Percentiles rank a stretch among this genome's conserved stretches.
These are phyloP conservation scores for Noctuana brunneofusca DNA, from an alignment of 2,888 invertebrate genomes.

Conservation along the genomic window DNA sequence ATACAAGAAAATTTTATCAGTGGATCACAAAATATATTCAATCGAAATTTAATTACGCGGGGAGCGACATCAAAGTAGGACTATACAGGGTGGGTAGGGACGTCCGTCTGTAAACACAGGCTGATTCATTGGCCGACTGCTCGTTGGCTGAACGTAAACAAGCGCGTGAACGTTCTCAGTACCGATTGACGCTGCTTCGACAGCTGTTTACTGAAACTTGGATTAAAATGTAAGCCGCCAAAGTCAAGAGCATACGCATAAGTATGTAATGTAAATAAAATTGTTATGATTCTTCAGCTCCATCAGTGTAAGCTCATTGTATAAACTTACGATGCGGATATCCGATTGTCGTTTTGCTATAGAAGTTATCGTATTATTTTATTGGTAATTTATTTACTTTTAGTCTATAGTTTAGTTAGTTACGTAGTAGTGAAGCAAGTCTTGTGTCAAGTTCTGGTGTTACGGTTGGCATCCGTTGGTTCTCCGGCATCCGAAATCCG, in stretches of 20 bases:
- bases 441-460: no score
- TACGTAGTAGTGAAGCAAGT: no score
- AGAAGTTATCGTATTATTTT: no score
- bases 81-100: conserved; percentile 45
- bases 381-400: no score
- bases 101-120: conserved; percentile 45
- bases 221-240: conserved; percentile 44
- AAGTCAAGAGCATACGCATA: conserved; percentile 43
- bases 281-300: background rate
- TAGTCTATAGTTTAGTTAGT: no score
- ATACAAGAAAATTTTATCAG: conserved; percentile 2
- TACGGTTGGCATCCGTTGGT: no score
- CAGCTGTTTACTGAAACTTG: conserved; percentile 60
- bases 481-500: no score
- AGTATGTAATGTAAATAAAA: conserved; percentile 34
- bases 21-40: background rate
- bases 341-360: background rate
- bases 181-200: conserved; percentile 62
- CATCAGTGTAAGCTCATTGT: no score
- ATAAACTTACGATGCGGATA: conserved; percentile 5
- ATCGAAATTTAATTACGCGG: conserved; percentile 14
- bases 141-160: conserved; percentile 55
- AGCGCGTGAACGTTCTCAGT: conserved; percentile 45
- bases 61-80: conserved; percentile 40
- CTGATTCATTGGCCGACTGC: conserved; percentile 57